Evolutionary conservation across 2,888 invertebrate species (phyloP), one percentile per base, ranked within the genome.

Genomic region (Danaus chrysippus): DNA sequence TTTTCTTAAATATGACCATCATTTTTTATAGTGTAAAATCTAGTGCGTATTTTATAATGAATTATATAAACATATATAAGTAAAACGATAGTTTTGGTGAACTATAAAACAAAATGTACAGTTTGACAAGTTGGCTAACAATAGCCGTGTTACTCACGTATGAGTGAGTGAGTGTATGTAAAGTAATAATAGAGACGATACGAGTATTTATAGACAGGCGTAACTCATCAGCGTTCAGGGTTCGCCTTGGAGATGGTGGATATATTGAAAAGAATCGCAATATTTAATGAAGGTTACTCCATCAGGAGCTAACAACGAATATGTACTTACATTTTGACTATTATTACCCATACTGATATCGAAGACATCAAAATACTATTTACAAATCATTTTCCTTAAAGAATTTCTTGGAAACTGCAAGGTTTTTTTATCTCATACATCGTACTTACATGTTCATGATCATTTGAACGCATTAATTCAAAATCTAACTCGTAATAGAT

Each of bases 91-190:
- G 17, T 17, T 17, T 17, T 49, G 17, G 17, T n/a, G 17, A 49
- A 17, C 10, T 49, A 15, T 15, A 49, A 49, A 49, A 49, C 17
- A 17, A 49, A 49, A 17, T 49, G 49, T 11, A 15, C 49, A 49
- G 17, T 61, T 63, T 63, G 62, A 65, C 66, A 66, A 62, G 71
- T 66, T 64, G 69, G 72, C 71, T 70, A 75, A 78, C 78, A 78
- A 78, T 78, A 78, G 72, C 61, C 56, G 67, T 61, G 68, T 77
- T 77, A 78, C 73, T 78, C 78, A 77, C 67, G 59, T 66, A 68
- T 63, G 64, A 61, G 62, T 70, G 64, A 61, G 23, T 34, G 23
- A 34, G 23, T 34, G 23, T 34, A 34, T 34, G 23, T 34, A 34
- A 34, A 34, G 72, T 73, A 68, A 68, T 64, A 64, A 70, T 70